Base-by-base conservation (phyloP, 2,113 vertebrate genomes). In the Bos indicus region DNA sequence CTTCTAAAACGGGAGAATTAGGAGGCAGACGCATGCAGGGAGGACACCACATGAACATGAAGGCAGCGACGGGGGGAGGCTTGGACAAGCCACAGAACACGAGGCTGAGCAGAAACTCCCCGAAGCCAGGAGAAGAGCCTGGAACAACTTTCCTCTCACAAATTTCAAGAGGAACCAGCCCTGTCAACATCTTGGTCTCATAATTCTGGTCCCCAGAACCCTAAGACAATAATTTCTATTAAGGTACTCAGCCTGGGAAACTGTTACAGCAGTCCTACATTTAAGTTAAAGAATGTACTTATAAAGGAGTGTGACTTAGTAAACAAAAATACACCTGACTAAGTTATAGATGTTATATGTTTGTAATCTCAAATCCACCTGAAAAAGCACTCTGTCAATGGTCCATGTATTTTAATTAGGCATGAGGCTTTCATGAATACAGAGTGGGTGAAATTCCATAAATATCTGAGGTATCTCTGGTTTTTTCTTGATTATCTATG, bases 21-120 rank as follows among this genome's bases (percentile, higher is more conserved):
- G 62, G 23, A 88, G 28, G 62, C 48, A 82, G 9, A 56, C 17
- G 54, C 25, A 46, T 8, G 3, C 19, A 36, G 9, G 11, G 16
- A 56, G 36, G n/a, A 46, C 1, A 3, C 7, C 2, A 1, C 0
- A 0, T 33, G 17, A 74, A 26, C 11, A 10, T 1, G 6, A 54
- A 51, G 12, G 11, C 77, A 4, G 51, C 48, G 2, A 48, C 11
- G 10, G 4, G 25, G 14, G 33, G 56, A 36, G 23, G 23, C 7
- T 26, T 71, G n/a, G 43, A 8, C 2, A 59, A 78, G 15, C 33
- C 56, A 21, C 11, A 2, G 17, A 11, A 19, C 46, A 21, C 0
- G 1, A 21, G 16, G 16, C 23, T 21, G 3, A 2, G 30, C 30
- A 48, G 85, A 7, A 57, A 13, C 59, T 2, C 43, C 5, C 17